Percentiles rank a stretch among this genome's conserved stretches.
phyloP scores from a whole-genome alignment of 2,797 vertebrate genomes.

The Echiichthys vipera region DNA sequence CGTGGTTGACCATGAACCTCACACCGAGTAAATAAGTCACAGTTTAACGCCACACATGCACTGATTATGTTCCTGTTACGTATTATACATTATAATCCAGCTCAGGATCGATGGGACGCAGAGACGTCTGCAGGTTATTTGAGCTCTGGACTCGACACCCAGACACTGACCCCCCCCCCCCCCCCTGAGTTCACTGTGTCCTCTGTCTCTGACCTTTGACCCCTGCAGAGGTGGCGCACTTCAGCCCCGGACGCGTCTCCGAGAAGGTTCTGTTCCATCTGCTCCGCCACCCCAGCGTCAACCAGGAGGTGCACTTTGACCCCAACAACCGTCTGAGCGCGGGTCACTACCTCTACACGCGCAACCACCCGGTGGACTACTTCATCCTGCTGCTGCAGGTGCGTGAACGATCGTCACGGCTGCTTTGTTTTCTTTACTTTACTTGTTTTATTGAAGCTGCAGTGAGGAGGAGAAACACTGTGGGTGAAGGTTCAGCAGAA shows the following conservation, averaged over 20 bases:
- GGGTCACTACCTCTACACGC: constrained; percentile 91
- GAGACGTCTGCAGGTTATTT: no score
- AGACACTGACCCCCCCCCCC: no score
- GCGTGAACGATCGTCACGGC: not conserved
- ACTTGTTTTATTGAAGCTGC: no score
- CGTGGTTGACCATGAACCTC: not conserved
- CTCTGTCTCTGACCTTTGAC: constrained; percentile 29
- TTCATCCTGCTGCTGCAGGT: constrained; percentile 95
- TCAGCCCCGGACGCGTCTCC: constrained; percentile 87
- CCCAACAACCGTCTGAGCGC: constrained; percentile 85
- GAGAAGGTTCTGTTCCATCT: constrained; percentile 93
- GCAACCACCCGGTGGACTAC: constrained; percentile 93
- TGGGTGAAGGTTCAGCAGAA: no score
- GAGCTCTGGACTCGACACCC: no score
- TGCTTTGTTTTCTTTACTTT: not conserved
- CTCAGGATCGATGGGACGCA: no score
- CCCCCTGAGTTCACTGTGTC: accelerated
- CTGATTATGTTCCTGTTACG: not conserved
- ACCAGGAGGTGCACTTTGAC: constrained; percentile 93
- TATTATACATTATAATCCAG: not conserved
- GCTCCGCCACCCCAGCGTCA: constrained; percentile 92
- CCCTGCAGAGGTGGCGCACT: constrained; percentile 91
- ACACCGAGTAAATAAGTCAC: not conserved
- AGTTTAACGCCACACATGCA: constrained; percentile 26
- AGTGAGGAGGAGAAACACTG: no score